Percentiles rank a stretch among this genome's conserved stretches.
Conservation (phyloP, 2,113 vertebrate genomes). For the Glareola pratincola region DNA sequence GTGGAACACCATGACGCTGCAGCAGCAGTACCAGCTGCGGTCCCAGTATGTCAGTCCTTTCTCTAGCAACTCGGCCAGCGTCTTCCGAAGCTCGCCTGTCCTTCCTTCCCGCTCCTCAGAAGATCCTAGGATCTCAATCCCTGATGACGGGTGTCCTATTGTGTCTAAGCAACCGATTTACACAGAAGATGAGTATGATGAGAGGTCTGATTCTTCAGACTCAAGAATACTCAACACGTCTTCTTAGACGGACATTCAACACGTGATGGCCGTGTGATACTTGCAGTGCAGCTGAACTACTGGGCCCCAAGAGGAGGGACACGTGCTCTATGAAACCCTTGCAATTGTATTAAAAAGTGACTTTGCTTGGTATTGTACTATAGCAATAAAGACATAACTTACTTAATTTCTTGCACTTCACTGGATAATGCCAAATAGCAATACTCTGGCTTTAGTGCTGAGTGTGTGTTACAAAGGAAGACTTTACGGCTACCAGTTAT, state of each 20-base stretch:
- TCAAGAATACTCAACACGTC: conserved; percentile 92
- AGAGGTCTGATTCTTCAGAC: conserved; percentile 92
- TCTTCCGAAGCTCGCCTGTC: conserved; percentile 87
- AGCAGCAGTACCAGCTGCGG: conserved; percentile 96
- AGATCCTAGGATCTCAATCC: conserved; percentile 84
- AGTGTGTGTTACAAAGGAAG: conserved; percentile 67
- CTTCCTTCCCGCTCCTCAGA: conserved; percentile 81
- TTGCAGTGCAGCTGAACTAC: conserved; percentile 41
- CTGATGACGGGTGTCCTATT: conserved; percentile 85
- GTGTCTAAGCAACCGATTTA: conserved; percentile 89
- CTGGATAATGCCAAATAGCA: conserved; percentile 82
- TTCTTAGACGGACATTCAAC: conserved; percentile 64
- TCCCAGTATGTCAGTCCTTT: conserved; percentile 94
- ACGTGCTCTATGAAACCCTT: background rate
- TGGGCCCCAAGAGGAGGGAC: conserved; percentile 6
- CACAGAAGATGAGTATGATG: conserved; percentile 93
- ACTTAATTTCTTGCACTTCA: conserved; percentile 81
- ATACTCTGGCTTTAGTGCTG: conserved; percentile 74
- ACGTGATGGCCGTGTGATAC: background rate
- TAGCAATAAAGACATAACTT: conserved; percentile 77
- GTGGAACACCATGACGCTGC: conserved; percentile 97
- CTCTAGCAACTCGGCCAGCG: conserved; percentile 73
- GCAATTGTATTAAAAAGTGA: conserved; percentile 51
- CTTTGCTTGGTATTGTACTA: conserved; percentile 71
- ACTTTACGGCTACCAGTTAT: conserved; percentile 23